Evolutionary conservation across 2,888 invertebrate species (phyloP).

Genomic region (Aethes cnicana): DNA sequence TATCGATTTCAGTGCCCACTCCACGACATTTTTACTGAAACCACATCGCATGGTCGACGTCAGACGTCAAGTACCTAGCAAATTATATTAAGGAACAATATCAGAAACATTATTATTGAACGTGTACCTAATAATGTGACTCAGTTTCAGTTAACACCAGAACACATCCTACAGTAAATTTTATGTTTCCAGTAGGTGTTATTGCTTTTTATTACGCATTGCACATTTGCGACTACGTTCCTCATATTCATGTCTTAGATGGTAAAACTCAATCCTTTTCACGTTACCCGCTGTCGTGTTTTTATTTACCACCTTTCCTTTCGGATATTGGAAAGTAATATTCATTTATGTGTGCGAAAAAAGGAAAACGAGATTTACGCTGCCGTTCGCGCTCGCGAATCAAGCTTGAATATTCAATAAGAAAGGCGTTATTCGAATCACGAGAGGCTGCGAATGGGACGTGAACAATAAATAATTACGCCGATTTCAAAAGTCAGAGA

Average conservation of each 20-base stretch:
- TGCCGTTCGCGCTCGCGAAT: conserved; percentile 22
- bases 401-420: conserved; percentile 30
- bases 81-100: too few species aligned
- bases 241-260: not conserved
- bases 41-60: too few species aligned
- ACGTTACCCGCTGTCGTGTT: conserved; percentile 9
- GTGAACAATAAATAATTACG: conserved; percentile 6
- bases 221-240: too few species aligned
- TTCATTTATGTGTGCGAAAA: conserved; percentile 23
- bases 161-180: too few species aligned
- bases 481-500: not conserved
- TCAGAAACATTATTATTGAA: too few species aligned
- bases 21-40: too few species aligned
- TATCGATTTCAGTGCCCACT: too few species aligned
- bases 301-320: conserved; percentile 16
- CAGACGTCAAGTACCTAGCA: too few species aligned
- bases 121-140: too few species aligned
- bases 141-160: too few species aligned
- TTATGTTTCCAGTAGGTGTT: too few species aligned
- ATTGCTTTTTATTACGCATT: too few species aligned
- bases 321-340: conserved; percentile 26
- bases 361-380: conserved; percentile 28
- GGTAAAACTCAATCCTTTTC: conserved; percentile 7
- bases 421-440: conserved; percentile 23
- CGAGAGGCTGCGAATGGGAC: conserved; percentile 12